Base-by-base conservation (phyloP, 2,797 vertebrate genomes). In the Acipenser transmontanus region DNA sequence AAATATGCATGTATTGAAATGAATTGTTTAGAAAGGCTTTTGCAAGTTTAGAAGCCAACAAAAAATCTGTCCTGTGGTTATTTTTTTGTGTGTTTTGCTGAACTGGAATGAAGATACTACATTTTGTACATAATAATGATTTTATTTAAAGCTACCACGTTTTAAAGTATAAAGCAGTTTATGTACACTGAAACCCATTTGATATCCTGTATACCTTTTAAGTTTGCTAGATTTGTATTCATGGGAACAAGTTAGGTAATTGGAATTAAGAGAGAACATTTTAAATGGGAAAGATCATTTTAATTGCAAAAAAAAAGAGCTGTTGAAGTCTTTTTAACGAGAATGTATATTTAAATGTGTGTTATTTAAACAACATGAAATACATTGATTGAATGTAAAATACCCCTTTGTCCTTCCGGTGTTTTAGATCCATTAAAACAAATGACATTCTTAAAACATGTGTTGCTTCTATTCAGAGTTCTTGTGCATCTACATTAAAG, bases 1-100 rank as follows among this genome's bases (percentile, higher is more conserved):
- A 59, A 80, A 81, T 66, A 80, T 80, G 88, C 88, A 89, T 88
- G 88, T 76, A 65, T 74, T 7, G 17, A 67, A 74, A 76, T 76
- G 11, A 57, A n/a, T 11, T n/a, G 69, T 74, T 82, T 75, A 65
- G 57, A 73, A 56, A 61, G 74, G 70, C 73, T 70, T 66, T 66
- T 64, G 70, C 14, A 50, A 64, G 49, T 49, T 62, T 62, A 77
- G 73, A 78, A 57, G 57, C 71, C 75, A 78, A 66, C 63, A 60
- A 12, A 78, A 51, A 68, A 73, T 71, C 80, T 82, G 81, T 71
- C 74, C 68, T 61, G 51, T 34, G 4, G 34, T 62, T 62, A 63
- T 54, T 56, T 66, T 10, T 67, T 60, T 68, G 64, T 59, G 66
- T 66, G 72, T 66, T 63, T 62, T 70, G 72, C 70, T 51, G 49